A percentile compares a stretch with the other conserved stretches of the same genome.
These are phyloP conservation scores for Lepeophtheirus nordmannii DNA, from an alignment of 2,888 invertebrate genomes.

Conservation along the genomic window DNA sequence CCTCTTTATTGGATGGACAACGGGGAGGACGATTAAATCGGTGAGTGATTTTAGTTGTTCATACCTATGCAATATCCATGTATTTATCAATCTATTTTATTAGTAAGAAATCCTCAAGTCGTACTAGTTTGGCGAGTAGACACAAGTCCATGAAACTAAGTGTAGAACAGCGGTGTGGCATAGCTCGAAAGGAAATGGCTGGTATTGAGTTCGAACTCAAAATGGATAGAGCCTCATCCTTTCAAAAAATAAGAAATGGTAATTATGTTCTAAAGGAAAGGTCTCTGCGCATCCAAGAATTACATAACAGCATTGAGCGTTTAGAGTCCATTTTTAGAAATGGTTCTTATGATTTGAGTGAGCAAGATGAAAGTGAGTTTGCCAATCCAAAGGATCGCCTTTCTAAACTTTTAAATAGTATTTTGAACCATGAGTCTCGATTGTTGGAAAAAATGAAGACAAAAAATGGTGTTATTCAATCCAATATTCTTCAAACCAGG, in stretches of 20 bases:
- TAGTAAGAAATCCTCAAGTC: conserved; percentile 9
- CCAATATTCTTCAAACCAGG: not conserved
- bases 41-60: not conserved
- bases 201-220: not conserved
- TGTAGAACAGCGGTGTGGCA: conserved; percentile 15
- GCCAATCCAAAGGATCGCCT: no score
- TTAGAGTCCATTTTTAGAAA: not conserved
- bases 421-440: not conserved
- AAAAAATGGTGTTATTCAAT: not conserved
- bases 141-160: conserved; percentile 12
- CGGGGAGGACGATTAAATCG: not conserved
- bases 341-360: not conserved
- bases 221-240: not conserved
- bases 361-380: not conserved
- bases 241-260: not conserved
- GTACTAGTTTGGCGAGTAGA: conserved; percentile 12
- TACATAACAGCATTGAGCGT: not conserved
- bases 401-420: no score
- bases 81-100: no score
- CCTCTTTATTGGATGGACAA: not conserved
- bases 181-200: not conserved
- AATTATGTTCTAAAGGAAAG: not conserved
- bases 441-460: not conserved
- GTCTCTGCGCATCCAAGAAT: not conserved
- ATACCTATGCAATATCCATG: no score